These are phyloP conservation scores for Neuroscelio doddi DNA, from an alignment of 2,888 invertebrate genomes.

Conservation along the genomic window DNA sequence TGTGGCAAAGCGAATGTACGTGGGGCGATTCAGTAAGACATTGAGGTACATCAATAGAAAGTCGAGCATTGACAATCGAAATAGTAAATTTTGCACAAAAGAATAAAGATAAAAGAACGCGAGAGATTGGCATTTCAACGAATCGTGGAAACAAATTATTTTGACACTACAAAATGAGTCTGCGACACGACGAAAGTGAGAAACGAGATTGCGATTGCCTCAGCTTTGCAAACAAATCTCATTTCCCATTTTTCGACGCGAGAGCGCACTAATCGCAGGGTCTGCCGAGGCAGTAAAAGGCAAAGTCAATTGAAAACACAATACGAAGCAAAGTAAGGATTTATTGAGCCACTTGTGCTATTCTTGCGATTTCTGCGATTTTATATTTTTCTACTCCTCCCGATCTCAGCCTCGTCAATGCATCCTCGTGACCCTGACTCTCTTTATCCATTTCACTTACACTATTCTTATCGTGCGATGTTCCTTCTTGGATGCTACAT, in stretches of 20 bases:
- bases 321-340: constrained; percentile 47
- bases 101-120: constrained; percentile 29
- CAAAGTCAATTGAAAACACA: constrained; percentile 50
- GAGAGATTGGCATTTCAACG: constrained; percentile 8
- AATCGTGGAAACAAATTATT: constrained; percentile 4
- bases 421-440: constrained; percentile 34
- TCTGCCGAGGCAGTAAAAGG: constrained; percentile 40
- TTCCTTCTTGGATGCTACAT: too few species aligned
- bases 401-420: constrained; percentile 32
- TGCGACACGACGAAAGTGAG: not conserved
- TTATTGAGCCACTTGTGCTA: constrained; percentile 56
- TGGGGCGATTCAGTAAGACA: constrained; percentile 16
- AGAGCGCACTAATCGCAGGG: constrained; percentile 31
- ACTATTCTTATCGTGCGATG: constrained; percentile 25
- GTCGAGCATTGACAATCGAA: constrained; percentile 72
- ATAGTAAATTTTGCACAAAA: constrained; percentile 57
- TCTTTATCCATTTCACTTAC: constrained; percentile 29
- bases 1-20: constrained; percentile 12
- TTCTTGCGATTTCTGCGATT: constrained; percentile 66
- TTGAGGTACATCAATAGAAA: constrained; percentile 58
- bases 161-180: not conserved
- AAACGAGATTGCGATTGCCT: too few species aligned
- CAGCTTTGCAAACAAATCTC: too few species aligned
- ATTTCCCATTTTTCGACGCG: constrained; percentile 11
- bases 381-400: constrained; percentile 68